Evolutionary conservation across 2,797 vertebrate genomes (phyloP), one percentile per base, ranked within the genome.

Genomic region (Gymnocypris eckloni): DNA sequence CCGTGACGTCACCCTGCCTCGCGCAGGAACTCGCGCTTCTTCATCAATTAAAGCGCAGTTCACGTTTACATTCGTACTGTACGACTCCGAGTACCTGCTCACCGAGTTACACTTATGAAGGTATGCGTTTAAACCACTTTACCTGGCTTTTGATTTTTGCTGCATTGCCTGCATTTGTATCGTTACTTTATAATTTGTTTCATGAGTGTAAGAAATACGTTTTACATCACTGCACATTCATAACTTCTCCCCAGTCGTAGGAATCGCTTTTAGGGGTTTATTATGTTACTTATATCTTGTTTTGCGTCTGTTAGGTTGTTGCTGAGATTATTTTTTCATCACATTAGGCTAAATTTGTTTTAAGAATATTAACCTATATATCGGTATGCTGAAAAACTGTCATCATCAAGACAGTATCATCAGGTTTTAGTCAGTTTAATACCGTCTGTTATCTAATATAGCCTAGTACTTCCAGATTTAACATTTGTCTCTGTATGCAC

Each of bases 31-130:
- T 45, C 33, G 77, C 8, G 25, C 9, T 39, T 72, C 37, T 48
- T 56, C 54, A 78, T 70, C 25, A 71, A 56, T 71, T 25, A 76
- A 48, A 76, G 59, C 61, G 73, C 61, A 54, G 15, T 76, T 64
- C 22, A 13, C 61, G 64, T 71, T 71, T 37, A 79, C 37, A 12
- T 56, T 61, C n/a, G 33, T 41, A 28, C 84, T 66, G 54, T 11
- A 56, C 9, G 28, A 80, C 41, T 41, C 33, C 48, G 72, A 84
- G 4, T 2, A 5, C 66, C 37, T 69, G 73, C 6, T 70, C 16
- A 71, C 66, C 3, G 13, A 75, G 15, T 13, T 45, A 45, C 61
- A 80, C 85, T 16, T 76, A 88, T 87, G 87, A 90, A 87, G 89
- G 89, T 87, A 87, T 50, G 67, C 22, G 10, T 48, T 71, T 56